Conservation (phyloP, 2,888 invertebrate species). For the Agrochola circellaris region DNA sequence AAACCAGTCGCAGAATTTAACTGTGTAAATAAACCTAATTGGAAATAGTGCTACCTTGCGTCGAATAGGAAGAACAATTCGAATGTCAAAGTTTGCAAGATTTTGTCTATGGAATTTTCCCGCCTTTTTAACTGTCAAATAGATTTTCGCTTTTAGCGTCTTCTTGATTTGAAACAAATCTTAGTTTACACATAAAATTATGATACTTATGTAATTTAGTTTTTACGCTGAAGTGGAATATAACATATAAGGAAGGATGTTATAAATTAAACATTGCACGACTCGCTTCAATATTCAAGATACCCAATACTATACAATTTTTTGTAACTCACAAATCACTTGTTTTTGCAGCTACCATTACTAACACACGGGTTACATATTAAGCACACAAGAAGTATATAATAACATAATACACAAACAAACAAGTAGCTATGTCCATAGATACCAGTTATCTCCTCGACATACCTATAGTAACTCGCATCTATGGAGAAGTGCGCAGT, state of each 20-base stretch:
- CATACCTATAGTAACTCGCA: neutral
- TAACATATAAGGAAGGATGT: conserved; percentile 16
- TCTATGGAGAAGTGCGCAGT: conserved; percentile 1
- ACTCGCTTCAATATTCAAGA: conserved; percentile 14
- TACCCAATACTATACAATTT: conserved; percentile 12
- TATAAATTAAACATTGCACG: conserved; percentile 2
- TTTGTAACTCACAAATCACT: conserved; percentile 16
- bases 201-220: neutral
- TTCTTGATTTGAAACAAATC: neutral
- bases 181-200: neutral
- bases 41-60: conserved; percentile 29
- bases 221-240: conserved; percentile 2
- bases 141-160: neutral
- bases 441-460: neutral
- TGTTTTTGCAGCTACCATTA: conserved; percentile 6
- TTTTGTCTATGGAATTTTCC: conserved; percentile 4
- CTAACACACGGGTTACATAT: neutral
- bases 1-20: neutral
- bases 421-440: neutral
- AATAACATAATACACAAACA: conserved; percentile 17
- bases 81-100: neutral
- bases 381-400: conserved; percentile 12
- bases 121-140: conserved; percentile 32
- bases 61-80: conserved; percentile 9
- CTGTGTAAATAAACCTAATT: neutral